These are phyloP conservation scores for Microctenopoma steveboyesi DNA, from an alignment of 2,797 vertebrate species.

Conservation along the genomic window DNA sequence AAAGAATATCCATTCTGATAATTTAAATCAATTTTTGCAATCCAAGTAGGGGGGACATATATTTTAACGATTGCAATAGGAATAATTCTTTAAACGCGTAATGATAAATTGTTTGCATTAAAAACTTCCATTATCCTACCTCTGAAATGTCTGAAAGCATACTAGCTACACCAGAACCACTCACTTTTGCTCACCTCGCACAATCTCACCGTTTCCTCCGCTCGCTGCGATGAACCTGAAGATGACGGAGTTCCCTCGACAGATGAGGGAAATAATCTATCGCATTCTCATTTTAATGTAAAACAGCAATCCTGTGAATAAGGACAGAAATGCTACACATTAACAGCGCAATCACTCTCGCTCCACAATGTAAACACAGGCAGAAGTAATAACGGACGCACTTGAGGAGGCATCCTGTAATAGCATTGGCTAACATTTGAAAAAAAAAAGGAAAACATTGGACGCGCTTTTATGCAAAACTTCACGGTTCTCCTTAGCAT, in stretches of 20 bases:
- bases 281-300: constrained; percentile 72
- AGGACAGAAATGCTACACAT: constrained; percentile 45
- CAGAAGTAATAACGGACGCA: constrained; percentile 60
- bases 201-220: constrained; percentile 77
- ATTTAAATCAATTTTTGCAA: not conserved
- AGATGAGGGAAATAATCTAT: constrained; percentile 65
- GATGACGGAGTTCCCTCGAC: constrained; percentile 48
- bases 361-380: constrained; percentile 71
- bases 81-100: not conserved
- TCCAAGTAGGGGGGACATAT: not conserved
- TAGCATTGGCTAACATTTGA: constrained; percentile 54
- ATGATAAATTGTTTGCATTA: not conserved
- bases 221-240: constrained; percentile 58
- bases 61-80: not conserved
- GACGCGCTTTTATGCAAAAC: constrained; percentile 63
- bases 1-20: not conserved
- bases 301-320: constrained; percentile 65
- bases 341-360: constrained; percentile 40
- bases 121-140: not conserved
- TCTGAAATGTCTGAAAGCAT: not conserved
- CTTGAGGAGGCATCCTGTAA: constrained; percentile 47
- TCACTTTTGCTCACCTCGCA: constrained; percentile 71
- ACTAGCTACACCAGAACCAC: constrained; percentile 4
- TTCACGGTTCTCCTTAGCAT: constrained; percentile 54
- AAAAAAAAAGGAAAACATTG: constrained; percentile 40